Evolutionary conservation across 2,888 invertebrate species (phyloP), one percentile per base, ranked within the genome.

Genomic region (Ceramica pisi): DNA sequence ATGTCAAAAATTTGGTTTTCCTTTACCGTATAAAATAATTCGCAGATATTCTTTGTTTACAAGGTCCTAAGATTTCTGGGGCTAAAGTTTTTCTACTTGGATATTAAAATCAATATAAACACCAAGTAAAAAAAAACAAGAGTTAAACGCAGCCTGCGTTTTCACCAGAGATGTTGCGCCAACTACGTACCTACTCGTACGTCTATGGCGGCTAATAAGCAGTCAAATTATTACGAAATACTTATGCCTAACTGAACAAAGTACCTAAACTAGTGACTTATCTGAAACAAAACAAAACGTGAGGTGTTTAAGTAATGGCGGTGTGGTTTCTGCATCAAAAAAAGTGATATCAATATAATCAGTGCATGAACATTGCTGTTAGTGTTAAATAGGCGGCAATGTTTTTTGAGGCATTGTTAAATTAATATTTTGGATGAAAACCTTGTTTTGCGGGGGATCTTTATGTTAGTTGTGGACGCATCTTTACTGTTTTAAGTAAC

Each of bases 341-440:
- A 65, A 31, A 19, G 2, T 5, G 38, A n/a, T 35, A 14, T 19
- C 14, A 50, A 67, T 44, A 12, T 56, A 35, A 44, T 44, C 23
- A 44, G 14, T 50, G n/a, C 12, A 35, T 16, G 2, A 16, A 38
- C 26, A 23, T 59, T 73, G 78, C 78, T 57, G 12, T 23, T 59
- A 53, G 16, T 23, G 44, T 57, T 50, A 26, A 5, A 6, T 16
- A 73, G 78, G 72, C 50, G 78, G 50, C 16, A 12, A 19, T 38
- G 14, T n/a, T 66, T 48, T n/a, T 41, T 23, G 4, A 3, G 19
- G 3, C 31, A 10, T 35, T 38, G 14, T 8, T 23, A 16, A n/a
- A 46, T 44, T 46, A 14, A 2, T 35, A 10, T 57, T 21, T 57
- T 41, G 9, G 3, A 26, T 19, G n/a, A 0, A 6, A 2, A 14